These are phyloP conservation scores for Sthenelais limicola DNA, from an alignment of 2,888 invertebrate genomes.

Conservation along the genomic window DNA sequence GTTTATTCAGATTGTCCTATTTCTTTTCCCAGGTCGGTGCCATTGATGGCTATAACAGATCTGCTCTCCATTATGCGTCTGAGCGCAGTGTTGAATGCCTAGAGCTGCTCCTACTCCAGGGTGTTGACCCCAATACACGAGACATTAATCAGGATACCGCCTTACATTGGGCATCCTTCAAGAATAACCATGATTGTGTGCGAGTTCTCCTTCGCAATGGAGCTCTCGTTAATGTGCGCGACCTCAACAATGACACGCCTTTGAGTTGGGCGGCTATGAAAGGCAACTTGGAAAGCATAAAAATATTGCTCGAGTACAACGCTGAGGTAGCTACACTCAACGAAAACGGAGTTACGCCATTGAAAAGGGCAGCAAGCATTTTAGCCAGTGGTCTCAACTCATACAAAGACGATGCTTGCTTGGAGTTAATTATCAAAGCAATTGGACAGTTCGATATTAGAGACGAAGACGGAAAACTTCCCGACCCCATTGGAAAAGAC, in stretches of 20 bases:
- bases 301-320: conserved; percentile 68
- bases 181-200: conserved; percentile 64
- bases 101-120: conserved; percentile 62
- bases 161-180: conserved; percentile 71
- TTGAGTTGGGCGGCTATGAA: conserved; percentile 69
- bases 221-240: conserved; percentile 63
- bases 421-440: conserved; percentile 65
- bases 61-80: conserved; percentile 70
- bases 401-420: conserved; percentile 62
- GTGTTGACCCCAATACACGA: conserved; percentile 62
- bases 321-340: conserved; percentile 63
- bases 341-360: conserved; percentile 60
- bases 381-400: conserved; percentile 65
- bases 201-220: conserved; percentile 62
- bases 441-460: conserved; percentile 63
- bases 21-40: conserved; percentile 63
- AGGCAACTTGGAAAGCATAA: conserved; percentile 61
- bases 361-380: conserved; percentile 61
- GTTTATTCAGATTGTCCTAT: conserved; percentile 4
- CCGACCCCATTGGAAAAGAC: conserved; percentile 56
- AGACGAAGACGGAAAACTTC: conserved; percentile 55
- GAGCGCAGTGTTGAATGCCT: conserved; percentile 65
- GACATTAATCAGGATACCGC: conserved; percentile 67
- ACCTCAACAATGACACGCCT: conserved; percentile 68
- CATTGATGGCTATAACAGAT: conserved; percentile 68